phyloP scores from a whole-genome alignment of 1,140 invertebrate genomes.

The Ostrea edulis region DNA sequence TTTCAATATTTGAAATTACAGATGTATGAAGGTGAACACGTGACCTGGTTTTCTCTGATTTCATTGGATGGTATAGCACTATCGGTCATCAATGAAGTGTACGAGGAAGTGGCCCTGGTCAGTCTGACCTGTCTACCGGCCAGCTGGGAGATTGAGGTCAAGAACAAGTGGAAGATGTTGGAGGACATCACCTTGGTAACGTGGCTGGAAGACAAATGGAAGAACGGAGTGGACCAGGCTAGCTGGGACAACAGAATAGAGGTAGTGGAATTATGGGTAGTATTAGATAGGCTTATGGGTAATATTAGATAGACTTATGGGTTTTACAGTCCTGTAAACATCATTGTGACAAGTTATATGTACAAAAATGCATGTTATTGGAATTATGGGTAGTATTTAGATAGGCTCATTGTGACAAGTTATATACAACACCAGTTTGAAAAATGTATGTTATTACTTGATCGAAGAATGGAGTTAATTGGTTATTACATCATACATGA shows the following conservation, averaged over 20 bases:
- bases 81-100: constrained; percentile 82
- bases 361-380: too few species aligned
- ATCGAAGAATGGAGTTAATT: too few species aligned
- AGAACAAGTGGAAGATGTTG: constrained; percentile 87
- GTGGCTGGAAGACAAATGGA: constrained; percentile 89
- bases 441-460: too few species aligned
- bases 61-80: constrained; percentile 86
- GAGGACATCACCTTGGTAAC: constrained; percentile 57
- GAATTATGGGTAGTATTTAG: too few species aligned
- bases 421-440: too few species aligned
- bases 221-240: constrained; percentile 84
- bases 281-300: not conserved
- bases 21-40: constrained; percentile 86
- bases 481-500: too few species aligned
- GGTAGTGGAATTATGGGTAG: constrained; percentile 10
- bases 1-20: constrained; percentile 66
- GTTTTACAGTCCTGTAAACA: not conserved
- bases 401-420: too few species aligned
- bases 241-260: constrained; percentile 47
- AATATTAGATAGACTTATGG: not conserved
- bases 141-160: constrained; percentile 90
- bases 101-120: constrained; percentile 84
- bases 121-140: constrained; percentile 86
- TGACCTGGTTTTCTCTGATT: constrained; percentile 86
- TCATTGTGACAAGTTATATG: too few species aligned